Conservation (phyloP, 2,113 vertebrate species). For the Nesoenas mayeri region DNA sequence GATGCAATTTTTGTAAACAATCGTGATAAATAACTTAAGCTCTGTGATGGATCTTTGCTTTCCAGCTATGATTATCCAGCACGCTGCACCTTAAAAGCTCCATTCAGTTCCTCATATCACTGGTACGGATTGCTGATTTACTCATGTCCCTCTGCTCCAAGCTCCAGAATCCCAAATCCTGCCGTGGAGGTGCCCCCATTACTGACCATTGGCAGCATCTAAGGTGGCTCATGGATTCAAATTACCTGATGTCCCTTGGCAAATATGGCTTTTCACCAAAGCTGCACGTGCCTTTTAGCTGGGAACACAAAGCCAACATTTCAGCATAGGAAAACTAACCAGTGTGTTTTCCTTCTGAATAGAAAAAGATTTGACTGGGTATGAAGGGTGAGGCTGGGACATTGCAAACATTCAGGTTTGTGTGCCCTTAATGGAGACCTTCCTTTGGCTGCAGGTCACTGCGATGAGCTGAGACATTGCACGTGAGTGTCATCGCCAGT, state of each 20-base stretch:
- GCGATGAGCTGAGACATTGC: background rate
- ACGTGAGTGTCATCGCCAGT: background rate
- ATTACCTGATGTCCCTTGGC: background rate
- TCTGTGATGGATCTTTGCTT: background rate
- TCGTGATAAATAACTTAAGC: too few relatives aligned
- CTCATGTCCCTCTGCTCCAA: background rate
- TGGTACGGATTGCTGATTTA: background rate
- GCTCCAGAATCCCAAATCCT: background rate
- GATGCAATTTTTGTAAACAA: background rate
- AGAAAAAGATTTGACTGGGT: background rate
- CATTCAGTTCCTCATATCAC: background rate
- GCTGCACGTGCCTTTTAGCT: background rate
- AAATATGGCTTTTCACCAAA: background rate
- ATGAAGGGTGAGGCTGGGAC: background rate
- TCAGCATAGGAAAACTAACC: background rate
- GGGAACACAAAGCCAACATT: background rate
- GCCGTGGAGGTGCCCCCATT: rapidly evolving
- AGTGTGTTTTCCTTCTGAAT: background rate
- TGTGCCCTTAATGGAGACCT: background rate
- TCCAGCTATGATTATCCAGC: background rate
- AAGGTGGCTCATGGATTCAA: background rate
- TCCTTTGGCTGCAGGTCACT: background rate
- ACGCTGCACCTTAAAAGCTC: background rate
- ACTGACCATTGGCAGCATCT: background rate
- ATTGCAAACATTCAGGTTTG: background rate